A percentile compares a stretch with the other conserved stretches of the same genome.
phyloP scores from a whole-genome alignment of 2,888 invertebrate species.

The Diarsia brunnea region DNA sequence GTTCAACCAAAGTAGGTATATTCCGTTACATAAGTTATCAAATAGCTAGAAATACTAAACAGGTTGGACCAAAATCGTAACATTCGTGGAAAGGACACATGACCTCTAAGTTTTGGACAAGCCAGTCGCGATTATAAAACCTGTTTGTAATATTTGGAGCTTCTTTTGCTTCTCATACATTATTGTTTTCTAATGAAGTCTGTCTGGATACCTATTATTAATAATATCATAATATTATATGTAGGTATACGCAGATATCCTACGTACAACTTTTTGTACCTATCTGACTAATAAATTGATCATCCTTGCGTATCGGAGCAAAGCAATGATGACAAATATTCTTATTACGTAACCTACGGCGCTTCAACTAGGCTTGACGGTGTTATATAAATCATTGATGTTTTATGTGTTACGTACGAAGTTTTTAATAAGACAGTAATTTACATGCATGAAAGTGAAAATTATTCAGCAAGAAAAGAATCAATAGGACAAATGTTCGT shows the following conservation, averaged over 20 bases:
- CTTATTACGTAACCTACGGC: constrained; percentile 40
- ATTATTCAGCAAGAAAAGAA: constrained; percentile 84
- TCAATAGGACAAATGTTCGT: constrained; percentile 81
- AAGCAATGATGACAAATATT: constrained; percentile 58
- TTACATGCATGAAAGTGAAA: neutral
- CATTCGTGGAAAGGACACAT: constrained; percentile 59
- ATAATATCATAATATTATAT: constrained; percentile 11
- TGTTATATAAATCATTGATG: constrained; percentile 41
- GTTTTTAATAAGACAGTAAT: constrained; percentile 16
- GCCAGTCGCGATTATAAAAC: constrained; percentile 76
- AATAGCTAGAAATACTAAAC: constrained; percentile 25
- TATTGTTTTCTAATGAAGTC: constrained; percentile 62
- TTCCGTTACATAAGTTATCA: constrained; percentile 14
- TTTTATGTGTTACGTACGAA: constrained; percentile 8
- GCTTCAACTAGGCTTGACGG: constrained; percentile 38
- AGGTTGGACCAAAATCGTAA: constrained; percentile 40
- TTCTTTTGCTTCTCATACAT: constrained; percentile 74
- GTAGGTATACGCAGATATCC: constrained; percentile 10
- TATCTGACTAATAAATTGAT: constrained; percentile 46
- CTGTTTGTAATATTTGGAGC: constrained; percentile 77
- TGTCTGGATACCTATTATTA: constrained; percentile 15
- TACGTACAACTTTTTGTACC: constrained; percentile 45
- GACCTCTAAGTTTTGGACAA: constrained; percentile 75
- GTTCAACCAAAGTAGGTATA: neutral
- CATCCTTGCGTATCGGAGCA: constrained; percentile 45